These are phyloP conservation scores for Alethe diademata DNA, from an alignment of 2,113 vertebrate genomes.

Conservation along the genomic window DNA sequence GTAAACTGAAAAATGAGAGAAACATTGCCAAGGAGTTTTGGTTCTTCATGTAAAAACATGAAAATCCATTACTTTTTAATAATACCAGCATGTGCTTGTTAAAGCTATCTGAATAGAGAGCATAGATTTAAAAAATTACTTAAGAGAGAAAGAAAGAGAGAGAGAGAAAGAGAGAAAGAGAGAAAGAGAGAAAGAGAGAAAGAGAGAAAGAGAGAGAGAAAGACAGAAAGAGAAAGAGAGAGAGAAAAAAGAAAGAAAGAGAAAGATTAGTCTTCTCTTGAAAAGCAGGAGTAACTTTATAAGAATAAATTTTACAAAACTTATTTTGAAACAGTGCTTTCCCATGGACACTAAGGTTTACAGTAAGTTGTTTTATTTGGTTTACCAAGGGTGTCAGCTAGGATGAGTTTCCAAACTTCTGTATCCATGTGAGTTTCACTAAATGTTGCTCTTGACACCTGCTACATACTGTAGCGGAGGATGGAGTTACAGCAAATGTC, in stretches of 20 bases:
- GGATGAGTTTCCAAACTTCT: not conserved
- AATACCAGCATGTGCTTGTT: not conserved
- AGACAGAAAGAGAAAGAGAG: not conserved
- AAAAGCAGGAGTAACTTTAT: not conserved
- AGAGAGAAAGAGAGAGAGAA: too few species aligned
- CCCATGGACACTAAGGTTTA: not conserved
- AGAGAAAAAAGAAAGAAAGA: too few species aligned
- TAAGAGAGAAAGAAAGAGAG: not conserved
- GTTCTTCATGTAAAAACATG: not conserved
- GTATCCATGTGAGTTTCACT: not conserved
- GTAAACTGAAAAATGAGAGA: not conserved
- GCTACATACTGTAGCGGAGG: not conserved
- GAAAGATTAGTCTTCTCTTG: not conserved
- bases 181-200: not conserved
- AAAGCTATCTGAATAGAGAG: not conserved
- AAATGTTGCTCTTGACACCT: not conserved
- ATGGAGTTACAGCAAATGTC: not conserved
- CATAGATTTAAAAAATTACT: not conserved
- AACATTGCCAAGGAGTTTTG: not conserved
- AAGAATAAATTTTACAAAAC: fast-evolving
- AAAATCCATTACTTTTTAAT: not conserved
- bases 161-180: not conserved
- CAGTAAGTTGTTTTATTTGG: not conserved
- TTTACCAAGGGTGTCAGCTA: not conserved
- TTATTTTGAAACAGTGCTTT: not conserved